Evolutionary conservation across 2,888 invertebrate species (phyloP).

Genomic region (Atrina japonica): DNA sequence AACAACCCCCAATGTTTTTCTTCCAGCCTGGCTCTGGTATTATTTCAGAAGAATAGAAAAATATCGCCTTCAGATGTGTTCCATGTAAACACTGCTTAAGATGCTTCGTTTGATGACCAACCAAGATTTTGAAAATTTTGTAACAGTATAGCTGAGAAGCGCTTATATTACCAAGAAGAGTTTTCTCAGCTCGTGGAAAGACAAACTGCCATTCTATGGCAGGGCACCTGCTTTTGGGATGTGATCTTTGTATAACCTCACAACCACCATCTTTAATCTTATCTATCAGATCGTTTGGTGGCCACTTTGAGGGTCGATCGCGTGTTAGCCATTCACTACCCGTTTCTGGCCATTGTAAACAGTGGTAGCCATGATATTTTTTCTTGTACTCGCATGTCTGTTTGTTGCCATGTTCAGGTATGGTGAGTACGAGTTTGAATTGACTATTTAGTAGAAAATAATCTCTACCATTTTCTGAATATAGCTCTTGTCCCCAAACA

Average conservation of each 20-base stretch:
- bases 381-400: too few species aligned
- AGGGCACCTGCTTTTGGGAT: slow-evolving; percentile 29
- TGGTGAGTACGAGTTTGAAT: too few species aligned
- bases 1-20: slow-evolving; percentile 40
- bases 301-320: slow-evolving; percentile 45
- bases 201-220: slow-evolving; percentile 33
- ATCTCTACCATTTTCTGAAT: neutral
- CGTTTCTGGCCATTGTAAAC: slow-evolving; percentile 41
- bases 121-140: slow-evolving; percentile 39
- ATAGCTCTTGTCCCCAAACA: neutral
- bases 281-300: slow-evolving; percentile 34
- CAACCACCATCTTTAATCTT: slow-evolving; percentile 38
- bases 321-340: slow-evolving; percentile 48
- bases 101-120: slow-evolving; percentile 17
- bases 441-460: too few species aligned
- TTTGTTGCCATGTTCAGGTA: too few species aligned
- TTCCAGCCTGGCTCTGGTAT: slow-evolving; percentile 45
- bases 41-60: slow-evolving; percentile 52
- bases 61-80: slow-evolving; percentile 33
- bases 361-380: slow-evolving; percentile 19
- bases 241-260: slow-evolving; percentile 33
- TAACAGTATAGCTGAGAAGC: slow-evolving; percentile 46
- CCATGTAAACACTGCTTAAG: slow-evolving; percentile 13
- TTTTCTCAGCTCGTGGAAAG: slow-evolving; percentile 27
- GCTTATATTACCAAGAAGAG: slow-evolving; percentile 10